Percentiles rank a stretch among this genome's conserved stretches.
phyloP scores from a whole-genome alignment of 2,113 vertebrate species.

The Chloroceryle aenea region DNA sequence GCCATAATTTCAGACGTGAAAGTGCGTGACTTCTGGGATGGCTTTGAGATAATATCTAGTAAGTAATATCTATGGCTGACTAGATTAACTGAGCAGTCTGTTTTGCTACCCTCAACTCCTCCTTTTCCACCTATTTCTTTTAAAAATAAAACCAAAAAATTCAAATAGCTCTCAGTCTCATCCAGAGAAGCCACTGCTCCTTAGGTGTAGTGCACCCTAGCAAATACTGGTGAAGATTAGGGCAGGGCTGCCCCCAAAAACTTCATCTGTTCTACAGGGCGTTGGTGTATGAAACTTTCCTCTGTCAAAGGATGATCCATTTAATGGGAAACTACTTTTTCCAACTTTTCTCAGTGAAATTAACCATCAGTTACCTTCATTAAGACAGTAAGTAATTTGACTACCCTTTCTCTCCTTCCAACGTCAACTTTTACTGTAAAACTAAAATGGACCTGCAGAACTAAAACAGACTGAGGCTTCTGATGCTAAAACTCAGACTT shows the following conservation, averaged over 20 bases:
- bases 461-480: neutral
- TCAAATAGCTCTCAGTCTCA: neutral
- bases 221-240: neutral
- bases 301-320: neutral
- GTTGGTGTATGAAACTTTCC: neutral
- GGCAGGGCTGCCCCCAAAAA: neutral
- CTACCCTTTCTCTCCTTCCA: neutral
- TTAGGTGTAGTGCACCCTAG: neutral
- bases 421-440: neutral
- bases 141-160: neutral
- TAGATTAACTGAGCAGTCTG: constrained; percentile 47
- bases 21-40: constrained; percentile 99
- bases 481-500: neutral
- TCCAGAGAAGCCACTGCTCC: neutral
- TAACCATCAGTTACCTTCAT: neutral
- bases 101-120: neutral
- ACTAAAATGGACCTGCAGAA: neutral
- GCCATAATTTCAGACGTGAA: constrained; percentile 98
- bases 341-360: neutral
- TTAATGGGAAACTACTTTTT: neutral
- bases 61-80: constrained; percentile 54
- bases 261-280: neutral
- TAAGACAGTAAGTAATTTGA: neutral
- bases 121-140: neutral
- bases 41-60: constrained; percentile 96